Conservation (phyloP, 2,797 vertebrate species). For the Columba guinea region DNA sequence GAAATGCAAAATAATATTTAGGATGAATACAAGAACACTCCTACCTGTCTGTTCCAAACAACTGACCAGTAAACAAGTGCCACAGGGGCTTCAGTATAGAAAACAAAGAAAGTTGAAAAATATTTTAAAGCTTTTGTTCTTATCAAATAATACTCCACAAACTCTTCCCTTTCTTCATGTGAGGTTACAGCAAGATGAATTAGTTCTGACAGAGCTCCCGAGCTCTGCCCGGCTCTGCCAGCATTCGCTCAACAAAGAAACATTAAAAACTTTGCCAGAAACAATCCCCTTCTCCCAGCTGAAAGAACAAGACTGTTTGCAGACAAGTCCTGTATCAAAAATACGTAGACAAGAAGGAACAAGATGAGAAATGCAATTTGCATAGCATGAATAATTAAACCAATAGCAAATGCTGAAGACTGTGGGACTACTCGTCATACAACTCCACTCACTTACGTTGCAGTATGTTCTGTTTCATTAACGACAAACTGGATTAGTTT, state of each 20-base stretch:
- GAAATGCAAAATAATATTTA: slow-evolving; percentile 54
- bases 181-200: slow-evolving; percentile 3
- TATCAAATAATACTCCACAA: not conserved
- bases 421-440: slow-evolving; percentile 53
- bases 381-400: slow-evolving; percentile 65
- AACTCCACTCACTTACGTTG: slow-evolving; percentile 39
- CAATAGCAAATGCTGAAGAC: slow-evolving; percentile 35
- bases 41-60: not conserved
- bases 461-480: slow-evolving; percentile 54
- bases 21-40: not conserved
- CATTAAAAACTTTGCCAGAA: slow-evolving; percentile 56
- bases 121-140: slow-evolving; percentile 9
- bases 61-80: not conserved
- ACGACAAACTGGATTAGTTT: slow-evolving; percentile 37
- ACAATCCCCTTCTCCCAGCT: slow-evolving; percentile 24
- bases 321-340: slow-evolving; percentile 56
- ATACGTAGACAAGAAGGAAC: slow-evolving; percentile 60
- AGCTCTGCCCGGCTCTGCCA: not conserved
- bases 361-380: slow-evolving; percentile 65
- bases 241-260: not conserved
- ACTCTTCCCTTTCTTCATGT: not conserved
- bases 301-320: slow-evolving; percentile 51
- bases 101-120: not conserved
- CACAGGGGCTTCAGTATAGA: not conserved
- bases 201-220: not conserved